Evolutionary conservation across 2,888 invertebrate genomes (phyloP), one percentile per base, ranked within the genome.

Genomic region (Andrena haemorrhoa): DNA sequence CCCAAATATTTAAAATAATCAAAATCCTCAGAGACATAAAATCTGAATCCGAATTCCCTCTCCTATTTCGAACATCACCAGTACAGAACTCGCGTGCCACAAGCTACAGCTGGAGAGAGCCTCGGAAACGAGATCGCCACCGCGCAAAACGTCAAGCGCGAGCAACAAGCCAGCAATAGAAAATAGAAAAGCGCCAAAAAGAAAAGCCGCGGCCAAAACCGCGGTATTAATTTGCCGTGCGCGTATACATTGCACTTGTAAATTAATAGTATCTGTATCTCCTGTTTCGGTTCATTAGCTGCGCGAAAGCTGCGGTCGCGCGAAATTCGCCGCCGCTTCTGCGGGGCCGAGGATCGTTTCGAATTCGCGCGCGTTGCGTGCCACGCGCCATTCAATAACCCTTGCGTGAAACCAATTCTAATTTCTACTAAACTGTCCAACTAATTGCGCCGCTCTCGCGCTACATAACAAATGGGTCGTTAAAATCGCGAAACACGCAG

Each of bases 391-490:
- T 31, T 58, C 58, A 26, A 29, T 64, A 58, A 66, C 51, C 56
- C 26, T 35, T 31, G 33, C 70, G 69, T 33, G 71, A 82, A 72
- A 66, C 35, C 65, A 73, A 80, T 83, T 79, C 35, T 16, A 63
- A 49, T 66, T 47, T 68, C 71, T 82, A 87, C 88, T 88, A 85
- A 71, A 26, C 12, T 23, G 41, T 60, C 20, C 63, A 16, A 1
- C 41, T 56, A 70, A 70, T 70, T 33, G 60, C 51, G 41, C 20
- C 66, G 72, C 84, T 73, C 63, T 56, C 81, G 91, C 81, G 83
- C 91, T 79, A 90, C 83, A 90, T 91, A 84, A 85, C 83, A 91
- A 91, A 63, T 91, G 79, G 91, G 90, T 89, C 90, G 88, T 84
- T 75, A 69, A 82, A 89, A 85, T 82, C 61, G 79, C 70, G 72